Conservation (phyloP, 2,888 invertebrate species). For the Pycnomerus fuliginosus region DNA sequence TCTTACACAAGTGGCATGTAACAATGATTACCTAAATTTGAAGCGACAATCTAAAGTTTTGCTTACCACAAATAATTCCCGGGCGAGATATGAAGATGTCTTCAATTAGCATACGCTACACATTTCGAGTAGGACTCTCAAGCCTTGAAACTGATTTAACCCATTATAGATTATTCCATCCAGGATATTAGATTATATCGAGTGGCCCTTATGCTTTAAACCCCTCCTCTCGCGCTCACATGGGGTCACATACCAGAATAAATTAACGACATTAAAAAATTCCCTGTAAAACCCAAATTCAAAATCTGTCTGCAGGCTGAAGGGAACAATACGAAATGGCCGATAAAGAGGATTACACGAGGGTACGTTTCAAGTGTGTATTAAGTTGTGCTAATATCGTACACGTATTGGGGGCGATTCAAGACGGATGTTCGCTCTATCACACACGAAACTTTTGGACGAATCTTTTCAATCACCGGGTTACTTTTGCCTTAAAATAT, state of each 20-base stretch:
- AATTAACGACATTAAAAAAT: too few species aligned
- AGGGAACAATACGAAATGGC: too few species aligned
- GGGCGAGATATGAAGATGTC: too few species aligned
- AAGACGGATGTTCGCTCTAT: constrained; percentile 44
- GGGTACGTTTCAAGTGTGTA: constrained; percentile 20
- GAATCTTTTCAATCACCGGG: constrained; percentile 34
- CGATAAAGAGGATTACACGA: constrained; percentile 20
- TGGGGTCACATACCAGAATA: too few species aligned
- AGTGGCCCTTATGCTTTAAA: constrained; percentile 18
- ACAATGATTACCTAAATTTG: constrained; percentile 31
- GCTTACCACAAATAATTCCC: too few species aligned
- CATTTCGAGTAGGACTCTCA: too few species aligned
- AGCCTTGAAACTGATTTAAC: neutral
- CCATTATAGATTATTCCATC: constrained; percentile 6
- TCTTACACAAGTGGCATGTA: constrained; percentile 44
- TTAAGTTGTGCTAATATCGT: constrained; percentile 22
- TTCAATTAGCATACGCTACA: too few species aligned
- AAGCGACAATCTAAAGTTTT: constrained; percentile 32
- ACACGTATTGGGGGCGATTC: constrained; percentile 22
- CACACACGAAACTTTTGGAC: constrained; percentile 36
- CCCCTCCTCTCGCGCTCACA: neutral
- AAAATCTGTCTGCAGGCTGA: too few species aligned
- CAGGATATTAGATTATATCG: constrained; percentile 24
- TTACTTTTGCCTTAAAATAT: constrained; percentile 32
- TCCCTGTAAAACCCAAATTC: too few species aligned